phyloP scores from a whole-genome alignment of 2,888 invertebrate genomes.

The Drosophila nr. fundita region DNA sequence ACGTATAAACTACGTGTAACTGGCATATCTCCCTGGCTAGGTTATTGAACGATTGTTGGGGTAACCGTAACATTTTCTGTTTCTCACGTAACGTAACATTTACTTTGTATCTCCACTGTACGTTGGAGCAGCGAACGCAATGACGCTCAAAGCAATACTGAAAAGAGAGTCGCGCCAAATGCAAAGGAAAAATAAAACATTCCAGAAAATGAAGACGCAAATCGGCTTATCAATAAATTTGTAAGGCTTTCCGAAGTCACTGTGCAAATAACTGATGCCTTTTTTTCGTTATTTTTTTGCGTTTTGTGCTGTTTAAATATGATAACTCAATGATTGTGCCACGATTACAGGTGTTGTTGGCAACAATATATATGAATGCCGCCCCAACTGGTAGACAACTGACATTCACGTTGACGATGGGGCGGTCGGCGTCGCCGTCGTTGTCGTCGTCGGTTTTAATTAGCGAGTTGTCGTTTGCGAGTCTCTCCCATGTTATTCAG shows the following conservation, averaged over 20 bases:
- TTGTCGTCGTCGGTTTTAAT: slow-evolving; percentile 58
- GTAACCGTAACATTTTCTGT: background rate
- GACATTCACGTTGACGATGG: slow-evolving; percentile 22
- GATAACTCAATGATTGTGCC: slow-evolving; percentile 73
- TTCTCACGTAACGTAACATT: slow-evolving; percentile 11
- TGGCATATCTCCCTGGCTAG: slow-evolving; percentile 1
- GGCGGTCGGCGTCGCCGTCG: slow-evolving; percentile 12
- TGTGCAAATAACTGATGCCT: slow-evolving; percentile 18
- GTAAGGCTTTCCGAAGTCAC: slow-evolving; percentile 58
- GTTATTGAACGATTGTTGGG: background rate
- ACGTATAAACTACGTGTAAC: slow-evolving; percentile 5
- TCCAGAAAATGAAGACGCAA: slow-evolving; percentile 64
- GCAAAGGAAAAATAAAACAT: slow-evolving; percentile 16
- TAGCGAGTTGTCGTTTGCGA: slow-evolving; percentile 59
- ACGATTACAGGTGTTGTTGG: slow-evolving; percentile 80
- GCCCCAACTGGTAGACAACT: slow-evolving; percentile 53
- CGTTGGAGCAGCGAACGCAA: slow-evolving; percentile 34
- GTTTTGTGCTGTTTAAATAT: slow-evolving; percentile 53
- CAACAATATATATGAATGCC: slow-evolving; percentile 22
- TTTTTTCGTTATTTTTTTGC: slow-evolving; percentile 7
- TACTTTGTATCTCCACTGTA: slow-evolving; percentile 2
- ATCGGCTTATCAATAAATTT: slow-evolving; percentile 76
- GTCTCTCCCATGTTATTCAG: slow-evolving; percentile 67
- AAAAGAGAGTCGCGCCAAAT: slow-evolving; percentile 26
- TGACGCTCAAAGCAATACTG: slow-evolving; percentile 47